Evolutionary conservation across 2,113 vertebrate species (phyloP).

Genomic region (Promerops cafer): DNA sequence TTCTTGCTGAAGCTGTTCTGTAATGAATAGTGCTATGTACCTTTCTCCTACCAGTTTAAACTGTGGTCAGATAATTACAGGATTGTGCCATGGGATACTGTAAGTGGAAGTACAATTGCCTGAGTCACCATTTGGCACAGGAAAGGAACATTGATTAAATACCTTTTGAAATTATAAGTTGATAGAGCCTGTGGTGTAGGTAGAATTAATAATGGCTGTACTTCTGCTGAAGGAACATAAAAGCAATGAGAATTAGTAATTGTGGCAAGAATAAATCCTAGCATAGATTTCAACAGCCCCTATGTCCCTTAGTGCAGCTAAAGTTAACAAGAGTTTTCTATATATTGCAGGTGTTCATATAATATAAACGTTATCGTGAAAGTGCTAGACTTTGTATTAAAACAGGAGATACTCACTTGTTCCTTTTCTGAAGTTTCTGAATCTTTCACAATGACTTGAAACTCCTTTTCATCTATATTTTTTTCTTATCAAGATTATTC

Average conservation of each 20-base stretch:
- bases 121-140: neutral
- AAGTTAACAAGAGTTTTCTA: neutral
- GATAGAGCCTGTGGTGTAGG: neutral
- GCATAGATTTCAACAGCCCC: neutral
- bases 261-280: neutral
- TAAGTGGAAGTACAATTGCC: neutral
- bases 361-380: neutral
- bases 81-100: neutral
- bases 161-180: neutral
- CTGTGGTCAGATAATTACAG: neutral
- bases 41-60: neutral
- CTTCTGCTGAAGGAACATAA: neutral
- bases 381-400: neutral
- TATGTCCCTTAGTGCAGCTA: neutral
- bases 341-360: neutral
- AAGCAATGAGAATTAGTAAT: neutral
- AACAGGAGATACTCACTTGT: neutral
- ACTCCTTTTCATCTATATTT: neutral
- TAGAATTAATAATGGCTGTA: neutral
- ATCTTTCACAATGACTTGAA: neutral
- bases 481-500: neutral
- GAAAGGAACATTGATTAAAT: neutral
- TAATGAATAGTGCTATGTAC: neutral
- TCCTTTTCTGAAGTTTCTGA: neutral
- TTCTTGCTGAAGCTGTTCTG: neutral